Percentiles rank a stretch among this genome's conserved stretches.
Evolutionary conservation across 2,888 invertebrate genomes (phyloP).

Genomic region (Idaea straminata): DNA sequence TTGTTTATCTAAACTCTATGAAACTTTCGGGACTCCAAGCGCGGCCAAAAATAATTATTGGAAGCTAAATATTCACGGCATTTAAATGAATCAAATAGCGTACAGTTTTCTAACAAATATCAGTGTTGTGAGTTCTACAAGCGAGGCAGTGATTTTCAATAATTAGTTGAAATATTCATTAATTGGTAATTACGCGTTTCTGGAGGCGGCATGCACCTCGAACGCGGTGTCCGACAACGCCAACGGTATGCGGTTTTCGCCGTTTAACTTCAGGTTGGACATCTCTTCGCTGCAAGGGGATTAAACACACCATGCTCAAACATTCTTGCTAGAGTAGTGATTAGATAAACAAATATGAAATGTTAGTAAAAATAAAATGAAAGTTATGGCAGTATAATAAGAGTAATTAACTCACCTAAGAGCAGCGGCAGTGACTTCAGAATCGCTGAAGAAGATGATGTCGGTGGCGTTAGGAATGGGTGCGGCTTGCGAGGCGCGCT

Average conservation of each 20-base stretch:
- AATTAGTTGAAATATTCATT: conserved; percentile 25
- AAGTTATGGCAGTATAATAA: background rate
- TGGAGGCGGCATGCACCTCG: conserved; percentile 76
- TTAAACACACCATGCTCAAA: conserved; percentile 32
- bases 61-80: background rate
- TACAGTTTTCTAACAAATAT: background rate
- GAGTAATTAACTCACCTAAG: conserved; percentile 71
- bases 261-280: conserved; percentile 74
- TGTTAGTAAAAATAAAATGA: conserved; percentile 5
- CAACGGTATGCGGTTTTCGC: conserved; percentile 75
- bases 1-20: background rate
- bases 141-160: conserved; percentile 41
- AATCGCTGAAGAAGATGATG: conserved; percentile 93
- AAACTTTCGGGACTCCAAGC: background rate
- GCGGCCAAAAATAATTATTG: background rate
- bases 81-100: background rate
- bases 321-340: conserved; percentile 7
- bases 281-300: conserved; percentile 76
- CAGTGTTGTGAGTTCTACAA: conserved; percentile 37
- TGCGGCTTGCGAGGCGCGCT: conserved; percentile 56
- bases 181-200: conserved; percentile 70
- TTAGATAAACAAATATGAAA: background rate
- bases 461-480: conserved; percentile 59
- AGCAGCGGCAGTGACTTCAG: conserved; percentile 86
- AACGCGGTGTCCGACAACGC: conserved; percentile 77